Evolutionary conservation across 2,888 invertebrate species (phyloP), one percentile per base, ranked within the genome.

Genomic region (Lapara coniferarum): DNA sequence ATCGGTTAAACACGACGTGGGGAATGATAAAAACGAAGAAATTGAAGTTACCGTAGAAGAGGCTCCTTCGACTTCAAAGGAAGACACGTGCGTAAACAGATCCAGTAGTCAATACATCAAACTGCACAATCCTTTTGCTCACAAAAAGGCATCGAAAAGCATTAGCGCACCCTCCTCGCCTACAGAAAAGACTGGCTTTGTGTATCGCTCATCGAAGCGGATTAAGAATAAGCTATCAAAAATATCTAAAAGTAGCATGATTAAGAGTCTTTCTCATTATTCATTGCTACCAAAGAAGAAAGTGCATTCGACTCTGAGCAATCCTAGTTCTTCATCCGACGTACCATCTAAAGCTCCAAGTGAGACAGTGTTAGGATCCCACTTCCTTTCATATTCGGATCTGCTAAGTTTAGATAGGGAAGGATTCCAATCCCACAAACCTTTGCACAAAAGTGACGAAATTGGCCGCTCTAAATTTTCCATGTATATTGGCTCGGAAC

Each of bases 301-400:
- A 73, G 86, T 87, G 55, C 79, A 83, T 52, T 87, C 89, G 81
- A 82, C 87, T 67, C 79, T 90, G 66, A 92, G 91, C 72, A 88
- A 91, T 71, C 90, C 91, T 10, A 87, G 89, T 66, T 92, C 92
- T 13, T 82, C 86, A 67, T 89, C 89, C 14, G 91, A 93, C 73
- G 85, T 92, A n/a, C 83, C 83, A 56, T 90, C 90, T 1, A 91
- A 89, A 78, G 86, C 85, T 66, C 88, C 90, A 49, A 89, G 94
- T 67, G 92, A 92, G 12, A 95, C 94, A 0, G 95, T 95, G 0
- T 81, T 95, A 74, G 95, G 95, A 16, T 92, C 94, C 70, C 93
- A 94, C 4, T 95, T 95, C 77, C 83, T 94, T 37, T 94, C 94
- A 12, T 93, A 90, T 72, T 89, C 86, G 25, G 93, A 94, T 76